These are phyloP conservation scores for Syngnathus floridae DNA, from an alignment of 2,113 vertebrate genomes.

Conservation along the genomic window DNA sequence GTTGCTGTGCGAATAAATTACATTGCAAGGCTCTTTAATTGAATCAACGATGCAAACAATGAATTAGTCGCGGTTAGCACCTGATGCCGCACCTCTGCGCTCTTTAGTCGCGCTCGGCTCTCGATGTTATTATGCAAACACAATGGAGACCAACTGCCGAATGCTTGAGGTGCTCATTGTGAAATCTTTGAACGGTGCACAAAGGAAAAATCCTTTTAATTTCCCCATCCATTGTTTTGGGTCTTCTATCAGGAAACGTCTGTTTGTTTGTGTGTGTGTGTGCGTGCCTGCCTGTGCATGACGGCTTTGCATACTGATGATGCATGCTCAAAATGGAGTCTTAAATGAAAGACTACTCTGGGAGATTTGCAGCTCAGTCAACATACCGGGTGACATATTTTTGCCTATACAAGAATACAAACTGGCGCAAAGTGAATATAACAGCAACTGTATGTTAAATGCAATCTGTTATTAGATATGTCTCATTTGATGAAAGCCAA, in stretches of 20 bases:
- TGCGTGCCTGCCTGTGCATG: not conserved
- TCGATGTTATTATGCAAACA: not conserved
- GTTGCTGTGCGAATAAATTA: not conserved
- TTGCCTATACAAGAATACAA: too few species aligned
- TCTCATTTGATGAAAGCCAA: not conserved
- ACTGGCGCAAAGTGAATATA: not conserved
- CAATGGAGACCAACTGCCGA: conserved; percentile 2
- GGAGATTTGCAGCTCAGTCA: conserved; percentile 21
- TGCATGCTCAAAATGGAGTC: not conserved
- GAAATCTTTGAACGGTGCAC: not conserved
- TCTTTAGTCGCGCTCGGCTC: not conserved
- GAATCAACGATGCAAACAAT: not conserved
- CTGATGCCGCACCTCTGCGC: not conserved
- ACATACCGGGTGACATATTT: not conserved
- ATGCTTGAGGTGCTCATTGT: not conserved
- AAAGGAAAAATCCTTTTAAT: conserved; percentile 8
- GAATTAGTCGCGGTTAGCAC: not conserved
- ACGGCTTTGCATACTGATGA: conserved; percentile 5
- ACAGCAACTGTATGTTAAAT: not conserved
- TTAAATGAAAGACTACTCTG: not conserved
- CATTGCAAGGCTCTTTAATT: not conserved
- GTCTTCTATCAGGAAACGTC: not conserved
- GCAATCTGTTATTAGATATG: not conserved
- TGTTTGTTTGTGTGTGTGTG: not conserved
- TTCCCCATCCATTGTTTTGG: conserved; percentile 1